Conservation (phyloP, 2,113 vertebrate species). For the Climacteris rufus region DNA sequence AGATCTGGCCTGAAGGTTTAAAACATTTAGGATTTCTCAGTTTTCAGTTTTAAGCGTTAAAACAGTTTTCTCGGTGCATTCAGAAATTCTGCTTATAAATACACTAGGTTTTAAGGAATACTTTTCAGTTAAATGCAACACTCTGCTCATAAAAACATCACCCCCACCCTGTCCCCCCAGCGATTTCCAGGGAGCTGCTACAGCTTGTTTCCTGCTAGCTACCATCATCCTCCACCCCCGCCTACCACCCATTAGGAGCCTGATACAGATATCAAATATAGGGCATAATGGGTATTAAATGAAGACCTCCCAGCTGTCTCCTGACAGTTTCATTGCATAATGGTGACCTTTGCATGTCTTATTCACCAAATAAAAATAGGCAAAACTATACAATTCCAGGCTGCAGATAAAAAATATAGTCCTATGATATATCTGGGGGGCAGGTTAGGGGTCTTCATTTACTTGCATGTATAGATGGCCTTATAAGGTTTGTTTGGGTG, state of each 20-base stretch:
- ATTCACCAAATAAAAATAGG: background rate
- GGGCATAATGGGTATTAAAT: constrained; percentile 33
- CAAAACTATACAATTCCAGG: background rate
- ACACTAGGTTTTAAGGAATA: background rate
- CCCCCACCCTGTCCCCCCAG: background rate
- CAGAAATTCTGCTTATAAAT: background rate
- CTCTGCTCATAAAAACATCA: background rate
- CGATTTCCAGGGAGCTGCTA: background rate
- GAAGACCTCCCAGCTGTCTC: constrained; percentile 52
- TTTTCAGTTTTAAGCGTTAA: background rate
- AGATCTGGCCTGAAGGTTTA: background rate
- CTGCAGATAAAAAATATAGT: background rate
- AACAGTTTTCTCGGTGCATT: background rate
- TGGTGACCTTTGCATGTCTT: background rate
- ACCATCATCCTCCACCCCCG: background rate
- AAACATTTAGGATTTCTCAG: background rate
- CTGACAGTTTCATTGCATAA: constrained; percentile 50
- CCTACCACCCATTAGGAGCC: background rate
- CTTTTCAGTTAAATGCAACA: background rate
- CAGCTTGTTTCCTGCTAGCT: background rate
- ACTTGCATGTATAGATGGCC: background rate
- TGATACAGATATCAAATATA: constrained; percentile 14
- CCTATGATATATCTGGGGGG: background rate
- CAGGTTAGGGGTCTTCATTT: background rate
- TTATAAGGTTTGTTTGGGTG: background rate